phyloP scores from a whole-genome alignment of 2,888 invertebrate species.

The Physocephala rufipes region DNA sequence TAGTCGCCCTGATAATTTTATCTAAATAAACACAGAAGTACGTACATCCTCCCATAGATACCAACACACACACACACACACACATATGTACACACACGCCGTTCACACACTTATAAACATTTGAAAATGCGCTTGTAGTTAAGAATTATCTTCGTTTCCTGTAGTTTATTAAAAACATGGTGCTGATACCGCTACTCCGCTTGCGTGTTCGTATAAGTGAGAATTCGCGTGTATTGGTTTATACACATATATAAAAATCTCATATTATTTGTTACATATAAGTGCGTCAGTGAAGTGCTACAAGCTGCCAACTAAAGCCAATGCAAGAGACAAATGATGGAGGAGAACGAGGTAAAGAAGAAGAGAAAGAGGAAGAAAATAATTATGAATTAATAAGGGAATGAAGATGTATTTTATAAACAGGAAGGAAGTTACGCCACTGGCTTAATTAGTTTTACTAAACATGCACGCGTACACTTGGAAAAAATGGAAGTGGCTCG shows the following conservation, averaged over 20 bases:
- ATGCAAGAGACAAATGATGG: neutral
- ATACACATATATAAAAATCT: constrained; percentile 12
- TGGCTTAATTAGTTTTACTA: too few relatives aligned
- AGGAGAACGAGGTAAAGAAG: constrained; percentile 2
- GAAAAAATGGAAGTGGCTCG: neutral
- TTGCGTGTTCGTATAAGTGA: constrained; percentile 14
- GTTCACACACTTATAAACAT: neutral
- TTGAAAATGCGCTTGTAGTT: too few relatives aligned
- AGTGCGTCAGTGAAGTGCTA: constrained; percentile 2
- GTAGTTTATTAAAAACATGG: constrained; percentile 3
- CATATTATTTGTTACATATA: too few relatives aligned
- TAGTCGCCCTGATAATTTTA: neutral
- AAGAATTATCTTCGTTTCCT: neutral
- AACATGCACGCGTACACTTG: neutral
- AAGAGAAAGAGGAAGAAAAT: constrained; percentile 1
- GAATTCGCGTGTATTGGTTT: constrained; percentile 16
- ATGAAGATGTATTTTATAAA: neutral
- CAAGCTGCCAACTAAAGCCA: constrained; percentile 7
- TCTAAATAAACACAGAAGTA: constrained; percentile 40
- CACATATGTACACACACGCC: constrained; percentile 1
- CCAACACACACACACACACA: constrained; percentile 12
- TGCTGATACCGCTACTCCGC: neutral
- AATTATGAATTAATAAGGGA: too few relatives aligned
- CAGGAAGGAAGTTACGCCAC: too few relatives aligned
- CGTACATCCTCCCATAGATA: neutral